These are phyloP conservation scores for Thalassarche chlororhynchos DNA, from an alignment of 2,113 vertebrate species.

Conservation along the genomic window DNA sequence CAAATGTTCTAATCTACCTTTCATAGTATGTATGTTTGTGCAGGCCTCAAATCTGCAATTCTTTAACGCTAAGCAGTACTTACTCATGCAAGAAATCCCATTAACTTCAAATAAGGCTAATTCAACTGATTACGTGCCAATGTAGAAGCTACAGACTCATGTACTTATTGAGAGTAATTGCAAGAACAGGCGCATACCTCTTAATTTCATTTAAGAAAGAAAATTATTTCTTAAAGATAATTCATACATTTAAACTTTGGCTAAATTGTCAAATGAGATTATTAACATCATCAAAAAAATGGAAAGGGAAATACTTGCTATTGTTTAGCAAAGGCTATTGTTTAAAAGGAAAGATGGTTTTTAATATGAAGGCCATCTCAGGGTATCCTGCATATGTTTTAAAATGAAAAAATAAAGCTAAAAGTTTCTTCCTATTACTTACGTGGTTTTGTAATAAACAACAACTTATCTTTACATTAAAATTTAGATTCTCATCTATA, in stretches of 20 bases:
- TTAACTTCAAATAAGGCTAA: not conserved
- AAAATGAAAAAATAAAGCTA: not conserved
- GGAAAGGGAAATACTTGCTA: not conserved
- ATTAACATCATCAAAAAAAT: not conserved
- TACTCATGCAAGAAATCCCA: not conserved
- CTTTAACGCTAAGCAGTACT: not conserved
- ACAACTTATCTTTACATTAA: not conserved
- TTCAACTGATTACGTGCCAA: not conserved
- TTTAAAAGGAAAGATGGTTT: not conserved
- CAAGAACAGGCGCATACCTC: not conserved
- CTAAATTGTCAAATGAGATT: not conserved
- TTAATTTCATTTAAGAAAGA: not conserved
- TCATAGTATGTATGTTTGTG: not conserved
- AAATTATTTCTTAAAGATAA: not conserved
- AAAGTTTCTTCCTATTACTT: not conserved
- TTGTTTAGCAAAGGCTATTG: not conserved
- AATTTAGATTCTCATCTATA: not conserved
- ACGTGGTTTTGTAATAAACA: not conserved
- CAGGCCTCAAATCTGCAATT: not conserved
- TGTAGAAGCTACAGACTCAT: not conserved
- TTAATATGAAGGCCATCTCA: not conserved
- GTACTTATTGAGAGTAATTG: not conserved
- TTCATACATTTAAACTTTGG: not conserved
- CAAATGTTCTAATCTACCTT: not conserved
- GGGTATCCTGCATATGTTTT: not conserved